phyloP scores from a whole-genome alignment of 2,113 vertebrate genomes.

The Plecotus auritus region DNA sequence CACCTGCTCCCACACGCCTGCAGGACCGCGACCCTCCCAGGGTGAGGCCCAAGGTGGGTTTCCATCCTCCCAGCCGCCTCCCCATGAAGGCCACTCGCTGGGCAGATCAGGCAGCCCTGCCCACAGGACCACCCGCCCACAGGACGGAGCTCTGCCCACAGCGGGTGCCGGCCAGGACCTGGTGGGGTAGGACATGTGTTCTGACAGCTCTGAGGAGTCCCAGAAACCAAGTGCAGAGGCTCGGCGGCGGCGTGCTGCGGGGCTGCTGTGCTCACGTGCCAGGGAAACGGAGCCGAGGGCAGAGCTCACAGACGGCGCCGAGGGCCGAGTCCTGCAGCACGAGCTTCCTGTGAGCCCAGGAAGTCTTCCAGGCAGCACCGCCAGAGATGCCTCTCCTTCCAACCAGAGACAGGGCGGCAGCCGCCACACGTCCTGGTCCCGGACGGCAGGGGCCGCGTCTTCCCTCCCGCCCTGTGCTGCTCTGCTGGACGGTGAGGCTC shows the following conservation, averaged over 20 bases:
- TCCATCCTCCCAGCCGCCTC: too few species aligned
- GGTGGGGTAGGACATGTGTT: slow-evolving; percentile 28
- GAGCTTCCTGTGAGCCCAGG: neutral
- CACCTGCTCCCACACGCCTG: neutral
- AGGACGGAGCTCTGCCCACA: slow-evolving; percentile 39
- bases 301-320: neutral
- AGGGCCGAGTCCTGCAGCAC: neutral
- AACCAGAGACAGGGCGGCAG: neutral
- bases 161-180: slow-evolving; percentile 26
- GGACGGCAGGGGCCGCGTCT: neutral
- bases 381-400: neutral
- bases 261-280: neutral
- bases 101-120: too few species aligned
- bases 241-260: neutral
- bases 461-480: neutral
- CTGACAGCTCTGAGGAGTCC: slow-evolving; percentile 53
- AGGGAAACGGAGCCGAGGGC: neutral
- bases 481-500: neutral
- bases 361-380: neutral
- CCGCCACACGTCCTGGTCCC: neutral
- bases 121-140: neutral
- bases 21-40: too few species aligned
- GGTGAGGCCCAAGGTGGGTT: too few species aligned
- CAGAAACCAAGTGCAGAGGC: slow-evolving; percentile 38
- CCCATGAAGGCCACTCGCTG: too few species aligned